Conservation (phyloP, 2,113 vertebrate species). For the Pomatorhinus ruficollis region DNA sequence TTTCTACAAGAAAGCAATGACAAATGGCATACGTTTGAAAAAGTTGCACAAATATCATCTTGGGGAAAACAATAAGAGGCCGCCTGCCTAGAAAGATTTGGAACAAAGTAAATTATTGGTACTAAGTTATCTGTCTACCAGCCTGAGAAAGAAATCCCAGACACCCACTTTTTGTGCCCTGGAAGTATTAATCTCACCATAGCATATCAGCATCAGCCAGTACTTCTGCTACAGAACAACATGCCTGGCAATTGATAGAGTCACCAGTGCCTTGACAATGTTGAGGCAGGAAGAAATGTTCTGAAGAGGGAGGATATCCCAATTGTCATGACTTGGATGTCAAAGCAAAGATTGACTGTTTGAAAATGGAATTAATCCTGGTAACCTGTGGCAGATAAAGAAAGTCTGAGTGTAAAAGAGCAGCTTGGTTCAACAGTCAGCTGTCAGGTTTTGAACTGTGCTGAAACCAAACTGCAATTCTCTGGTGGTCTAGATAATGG, state of each 20-base stretch:
- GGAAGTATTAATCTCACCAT: background rate
- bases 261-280: background rate
- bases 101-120: background rate
- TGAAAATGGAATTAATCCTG: background rate
- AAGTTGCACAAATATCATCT: background rate
- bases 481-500: background rate
- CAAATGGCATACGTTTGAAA: background rate
- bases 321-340: background rate
- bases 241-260: background rate
- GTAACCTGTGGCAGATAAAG: background rate
- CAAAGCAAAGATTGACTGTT: background rate
- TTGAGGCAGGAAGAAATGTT: background rate
- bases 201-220: background rate
- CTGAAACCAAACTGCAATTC: background rate
- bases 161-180: background rate
- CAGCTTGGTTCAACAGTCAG: background rate
- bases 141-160: background rate
- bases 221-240: background rate
- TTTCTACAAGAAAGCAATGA: background rate
- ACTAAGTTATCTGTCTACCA: background rate
- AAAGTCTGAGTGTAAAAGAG: background rate
- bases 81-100: background rate
- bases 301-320: background rate
- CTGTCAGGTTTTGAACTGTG: background rate
- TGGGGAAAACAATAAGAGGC: background rate